Conservation (phyloP, 2,888 invertebrate genomes). For the Tortricodes alternella region DNA sequence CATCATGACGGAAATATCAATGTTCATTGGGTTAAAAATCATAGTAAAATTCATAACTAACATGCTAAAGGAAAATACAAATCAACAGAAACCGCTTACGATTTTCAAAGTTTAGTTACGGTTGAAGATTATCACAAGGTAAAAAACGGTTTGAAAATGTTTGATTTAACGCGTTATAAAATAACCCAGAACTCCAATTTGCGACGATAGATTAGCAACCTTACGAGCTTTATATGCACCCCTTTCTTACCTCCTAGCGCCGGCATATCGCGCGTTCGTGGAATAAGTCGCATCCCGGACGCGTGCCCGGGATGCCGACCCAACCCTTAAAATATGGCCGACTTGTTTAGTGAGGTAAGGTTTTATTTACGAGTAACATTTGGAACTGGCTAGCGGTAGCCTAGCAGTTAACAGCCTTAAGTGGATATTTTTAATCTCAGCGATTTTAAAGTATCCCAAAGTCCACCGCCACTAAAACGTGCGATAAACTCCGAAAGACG, state of each 20-base stretch:
- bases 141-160: not conserved
- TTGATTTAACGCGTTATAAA: conserved; percentile 1
- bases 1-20: no score
- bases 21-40: no score
- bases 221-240: conserved; percentile 11
- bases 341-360: conserved; percentile 26
- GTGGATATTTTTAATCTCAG: no score
- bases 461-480: no score
- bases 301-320: conserved; percentile 43
- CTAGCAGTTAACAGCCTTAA: no score
- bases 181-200: not conserved
- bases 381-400: no score
- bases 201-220: not conserved
- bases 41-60: no score
- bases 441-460: no score
- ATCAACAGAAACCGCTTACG: no score
- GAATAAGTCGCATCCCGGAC: conserved; percentile 41
- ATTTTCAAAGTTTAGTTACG: no score
- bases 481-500: no score
- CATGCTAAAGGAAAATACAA: no score
- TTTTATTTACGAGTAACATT: conserved; percentile 31
- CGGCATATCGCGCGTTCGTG: conserved; percentile 39
- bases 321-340: conserved; percentile 45
- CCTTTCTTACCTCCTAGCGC: conserved; percentile 36
- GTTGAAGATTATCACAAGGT: not conserved